Evolutionary conservation across 2,888 invertebrate species (phyloP).

Genomic region (Trachelus stipa): DNA sequence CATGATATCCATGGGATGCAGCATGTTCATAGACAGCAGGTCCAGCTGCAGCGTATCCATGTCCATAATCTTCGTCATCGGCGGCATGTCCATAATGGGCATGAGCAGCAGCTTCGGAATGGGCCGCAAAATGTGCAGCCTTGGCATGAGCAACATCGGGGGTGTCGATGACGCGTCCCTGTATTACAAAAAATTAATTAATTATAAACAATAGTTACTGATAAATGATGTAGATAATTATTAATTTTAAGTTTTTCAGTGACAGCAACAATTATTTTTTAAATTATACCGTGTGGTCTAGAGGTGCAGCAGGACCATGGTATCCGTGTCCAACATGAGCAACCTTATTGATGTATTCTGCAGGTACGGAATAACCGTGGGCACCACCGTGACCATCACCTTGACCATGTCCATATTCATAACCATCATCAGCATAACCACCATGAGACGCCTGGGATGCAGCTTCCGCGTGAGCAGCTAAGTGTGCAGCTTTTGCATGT

Average conservation of each 20-base stretch:
- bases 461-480: conserved; percentile 22
- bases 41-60: conserved; percentile 32
- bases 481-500: conserved; percentile 21
- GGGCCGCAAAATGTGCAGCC: conserved; percentile 28
- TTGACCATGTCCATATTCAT: conserved; percentile 7
- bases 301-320: conserved; percentile 37
- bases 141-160: conserved; percentile 39
- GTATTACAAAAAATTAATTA: background rate
- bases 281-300: conserved; percentile 28
- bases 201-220: background rate
- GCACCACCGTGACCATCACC: conserved; percentile 6
- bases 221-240: too few species aligned
- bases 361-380: conserved; percentile 18
- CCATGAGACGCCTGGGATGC: conserved; percentile 18
- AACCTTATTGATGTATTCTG: conserved; percentile 27
- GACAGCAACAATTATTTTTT: too few species aligned
- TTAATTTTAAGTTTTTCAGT: too few species aligned
- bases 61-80: conserved; percentile 22
- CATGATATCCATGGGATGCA: conserved; percentile 41
- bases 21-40: conserved; percentile 26
- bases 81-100: conserved; percentile 6
- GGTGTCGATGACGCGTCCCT: conserved; percentile 31
- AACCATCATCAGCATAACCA: conserved; percentile 10
- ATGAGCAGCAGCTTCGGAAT: conserved; percentile 16
- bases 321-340: conserved; percentile 30